Conservation (phyloP, 2,888 invertebrate species). For the Andrena haemorrhoa region DNA sequence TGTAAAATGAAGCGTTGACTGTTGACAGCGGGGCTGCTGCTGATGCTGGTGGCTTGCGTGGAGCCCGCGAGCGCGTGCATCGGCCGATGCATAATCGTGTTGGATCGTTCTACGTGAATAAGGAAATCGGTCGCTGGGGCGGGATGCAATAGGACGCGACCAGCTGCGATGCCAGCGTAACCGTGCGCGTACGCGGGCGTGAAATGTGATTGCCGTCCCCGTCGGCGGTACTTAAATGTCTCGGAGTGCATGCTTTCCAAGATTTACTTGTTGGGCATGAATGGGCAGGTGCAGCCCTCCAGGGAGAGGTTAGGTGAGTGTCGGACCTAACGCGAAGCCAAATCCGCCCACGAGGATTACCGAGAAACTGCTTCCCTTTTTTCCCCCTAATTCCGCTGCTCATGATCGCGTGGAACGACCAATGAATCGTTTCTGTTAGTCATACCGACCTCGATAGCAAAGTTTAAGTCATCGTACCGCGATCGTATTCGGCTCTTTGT, state of each 20-base stretch:
- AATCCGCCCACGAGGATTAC: not conserved
- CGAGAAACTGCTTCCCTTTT: not conserved
- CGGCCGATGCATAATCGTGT: slow-evolving; percentile 48
- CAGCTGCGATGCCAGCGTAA: not conserved
- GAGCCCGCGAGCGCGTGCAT: slow-evolving; percentile 31
- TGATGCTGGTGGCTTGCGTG: slow-evolving; percentile 17
- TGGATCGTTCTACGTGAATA: slow-evolving; percentile 27
- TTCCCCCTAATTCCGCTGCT: not conserved
- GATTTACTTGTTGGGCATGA: slow-evolving; percentile 74
- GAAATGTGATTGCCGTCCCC: slow-evolving; percentile 47
- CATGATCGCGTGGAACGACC: not conserved
- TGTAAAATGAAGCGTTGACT: slow-evolving; percentile 19
- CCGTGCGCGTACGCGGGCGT: not conserved
- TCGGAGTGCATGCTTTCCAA: slow-evolving; percentile 47
- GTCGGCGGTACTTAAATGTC: slow-evolving; percentile 29
- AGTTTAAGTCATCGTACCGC: not conserved
- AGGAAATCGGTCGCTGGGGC: not conserved
- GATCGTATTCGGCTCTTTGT: not conserved
- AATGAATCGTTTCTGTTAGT: slow-evolving; percentile 5
- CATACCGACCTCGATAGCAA: not conserved
- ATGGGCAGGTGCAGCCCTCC: slow-evolving; percentile 81
- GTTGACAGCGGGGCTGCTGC: slow-evolving; percentile 14
- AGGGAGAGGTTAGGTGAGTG: slow-evolving; percentile 83
- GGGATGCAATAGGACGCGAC: slow-evolving; percentile 11
- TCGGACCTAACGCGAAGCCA: not conserved